Evolutionary conservation across 2,888 invertebrate genomes (phyloP), one percentile per base, ranked within the genome.

Genomic region (Osedax fenrisi): DNA sequence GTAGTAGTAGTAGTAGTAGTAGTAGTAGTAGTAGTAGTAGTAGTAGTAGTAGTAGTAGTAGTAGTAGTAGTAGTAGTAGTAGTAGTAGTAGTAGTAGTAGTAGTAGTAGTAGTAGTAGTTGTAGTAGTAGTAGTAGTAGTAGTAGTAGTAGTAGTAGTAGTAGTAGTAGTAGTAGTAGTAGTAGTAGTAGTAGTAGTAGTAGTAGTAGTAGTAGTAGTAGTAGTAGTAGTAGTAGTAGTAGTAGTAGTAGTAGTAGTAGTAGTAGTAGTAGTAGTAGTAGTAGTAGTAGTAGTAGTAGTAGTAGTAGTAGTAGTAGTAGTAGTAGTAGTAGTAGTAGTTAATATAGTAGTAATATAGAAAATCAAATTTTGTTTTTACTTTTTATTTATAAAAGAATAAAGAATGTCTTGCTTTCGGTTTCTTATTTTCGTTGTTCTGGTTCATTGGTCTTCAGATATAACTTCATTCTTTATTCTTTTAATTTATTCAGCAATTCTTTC

Each of bases 131-230:
- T 56, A 56, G 56, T 0, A 56, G 56, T 56, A 56, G 56, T 56
- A 56, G 56, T 56, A 56, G 56, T 56, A 56, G 56, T 56, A 56
- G 56, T 56, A 0, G 56, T 2, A 61, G 61, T 2, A 61, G 61
- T 61, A 61, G 61, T 61, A 61, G 61, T 2, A 61, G 61, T 61
- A 61, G 61, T 61, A 61, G 61, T 61, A 61, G 61, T 61, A 61
- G 61, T 61, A 61, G 61, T 61, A 61, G 61, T 61, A 61, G 61
- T 61, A 61, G 61, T 61, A 61, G 61, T 61, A 61, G 61, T 61
- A 61, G 61, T 61, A 61, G 61, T 61, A 61, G 61, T 61, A 61
- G 61, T 61, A 61, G 61, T 61, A 61, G 61, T 61, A 61, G 61
- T 61, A 61, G 61, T 61, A 61, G 61, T 61, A 61, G 61, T 61